These are phyloP conservation scores for Dioctria linearis DNA, from an alignment of 2,888 invertebrate species.

Conservation along the genomic window DNA sequence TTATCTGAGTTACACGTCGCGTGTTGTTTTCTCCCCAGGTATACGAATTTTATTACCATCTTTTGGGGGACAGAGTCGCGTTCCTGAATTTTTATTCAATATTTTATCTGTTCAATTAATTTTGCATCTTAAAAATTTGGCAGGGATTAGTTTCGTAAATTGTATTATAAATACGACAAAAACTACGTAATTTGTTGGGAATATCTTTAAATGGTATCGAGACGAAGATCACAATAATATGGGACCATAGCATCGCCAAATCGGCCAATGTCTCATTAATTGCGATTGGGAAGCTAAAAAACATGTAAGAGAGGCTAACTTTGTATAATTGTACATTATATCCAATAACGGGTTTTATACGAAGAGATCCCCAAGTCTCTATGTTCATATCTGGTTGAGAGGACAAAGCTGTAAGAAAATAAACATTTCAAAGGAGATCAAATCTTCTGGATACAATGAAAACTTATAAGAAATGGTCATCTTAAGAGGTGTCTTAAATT, in stretches of 20 bases:
- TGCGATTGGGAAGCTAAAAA: not conserved
- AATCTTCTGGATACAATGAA: not conserved
- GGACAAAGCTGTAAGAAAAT: not conserved
- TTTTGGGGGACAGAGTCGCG: not conserved
- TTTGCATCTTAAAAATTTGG: not conserved
- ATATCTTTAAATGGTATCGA: not conserved
- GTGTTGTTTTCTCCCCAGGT: slow-evolving; percentile 16
- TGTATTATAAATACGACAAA: not conserved
- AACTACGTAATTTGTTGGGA: not conserved
- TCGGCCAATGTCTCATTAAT: not conserved
- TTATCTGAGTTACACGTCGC: slow-evolving; percentile 5
- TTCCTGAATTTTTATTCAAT: not conserved
- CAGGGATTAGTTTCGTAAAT: not conserved
- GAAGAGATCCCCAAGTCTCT: too few relatives aligned
- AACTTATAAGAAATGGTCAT: not conserved
- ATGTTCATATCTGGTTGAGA: too few relatives aligned
- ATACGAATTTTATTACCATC: slow-evolving; percentile 12
- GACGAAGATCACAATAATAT: not conserved
- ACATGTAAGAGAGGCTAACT: not conserved
- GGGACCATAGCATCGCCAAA: not conserved
- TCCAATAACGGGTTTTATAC: too few relatives aligned
- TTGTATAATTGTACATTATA: not conserved
- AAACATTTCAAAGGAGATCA: slow-evolving; percentile 19
- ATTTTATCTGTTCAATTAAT: not conserved
- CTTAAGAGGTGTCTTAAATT: slow-evolving; percentile 25